A percentile compares a stretch with the other conserved stretches of the same genome.
These are phyloP conservation scores for Patella pellucida DNA, from an alignment of 2,888 invertebrate genomes.

Conservation along the genomic window DNA sequence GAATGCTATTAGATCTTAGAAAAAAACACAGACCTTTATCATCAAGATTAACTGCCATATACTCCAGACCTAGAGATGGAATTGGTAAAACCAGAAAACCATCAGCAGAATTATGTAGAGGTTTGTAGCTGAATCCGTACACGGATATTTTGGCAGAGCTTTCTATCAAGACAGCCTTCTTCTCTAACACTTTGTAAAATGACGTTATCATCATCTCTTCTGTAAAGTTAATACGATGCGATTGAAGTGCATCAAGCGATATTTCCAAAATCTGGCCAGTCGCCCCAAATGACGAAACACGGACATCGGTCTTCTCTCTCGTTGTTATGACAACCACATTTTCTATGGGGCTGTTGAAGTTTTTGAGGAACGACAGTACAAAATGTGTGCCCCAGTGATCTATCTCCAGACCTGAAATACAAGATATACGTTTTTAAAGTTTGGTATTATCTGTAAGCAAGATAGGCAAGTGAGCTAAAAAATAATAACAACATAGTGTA, in stretches of 20 bases:
- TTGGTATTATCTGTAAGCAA: too few relatives aligned
- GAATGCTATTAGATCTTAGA: too few relatives aligned
- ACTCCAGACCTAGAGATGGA: neutral
- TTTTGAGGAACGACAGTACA: neutral
- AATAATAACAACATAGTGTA: too few relatives aligned
- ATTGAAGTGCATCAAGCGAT: neutral
- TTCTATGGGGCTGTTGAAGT: neutral
- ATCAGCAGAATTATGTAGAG: neutral
- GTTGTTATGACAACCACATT: neutral
- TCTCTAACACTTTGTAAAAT: neutral
- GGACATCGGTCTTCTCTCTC: neutral
- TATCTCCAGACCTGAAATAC: neutral
- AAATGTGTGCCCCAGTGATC: constrained; percentile 1
- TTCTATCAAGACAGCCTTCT: neutral
- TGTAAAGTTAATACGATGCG: neutral
- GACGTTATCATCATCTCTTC: neutral
- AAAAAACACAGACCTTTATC: too few relatives aligned
- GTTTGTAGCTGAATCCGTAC: neutral
- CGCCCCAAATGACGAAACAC: neutral
- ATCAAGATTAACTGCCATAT: neutral
- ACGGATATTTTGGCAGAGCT: neutral
- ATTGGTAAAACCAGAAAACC: neutral
- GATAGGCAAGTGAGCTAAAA: too few relatives aligned
- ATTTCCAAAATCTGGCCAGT: neutral
- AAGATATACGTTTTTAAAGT: neutral